Conservation (phyloP, 2,888 invertebrate genomes). For the Labia minor region DNA sequence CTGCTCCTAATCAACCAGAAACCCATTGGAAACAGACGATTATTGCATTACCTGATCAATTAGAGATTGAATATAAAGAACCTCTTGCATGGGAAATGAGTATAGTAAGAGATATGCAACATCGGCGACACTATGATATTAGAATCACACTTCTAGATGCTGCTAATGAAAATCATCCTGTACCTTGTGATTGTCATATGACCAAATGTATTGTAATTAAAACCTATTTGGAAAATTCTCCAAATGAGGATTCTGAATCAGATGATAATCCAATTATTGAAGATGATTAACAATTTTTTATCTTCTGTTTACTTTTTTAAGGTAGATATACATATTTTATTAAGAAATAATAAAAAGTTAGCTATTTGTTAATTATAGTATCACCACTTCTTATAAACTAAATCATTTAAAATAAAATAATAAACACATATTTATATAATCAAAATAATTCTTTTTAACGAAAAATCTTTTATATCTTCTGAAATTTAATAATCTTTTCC, state of each 20-base stretch:
- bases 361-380: too few species aligned
- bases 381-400: too few species aligned
- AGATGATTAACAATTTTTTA: background rate
- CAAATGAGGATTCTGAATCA: conserved; percentile 31
- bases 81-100: conserved; percentile 59
- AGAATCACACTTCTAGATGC: conserved; percentile 59
- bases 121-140: conserved; percentile 53
- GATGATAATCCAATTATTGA: background rate
- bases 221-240: conserved; percentile 44
- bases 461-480: too few species aligned
- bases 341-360: too few species aligned
- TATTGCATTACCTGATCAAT: conserved; percentile 59
- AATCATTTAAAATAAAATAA: too few species aligned
- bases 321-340: too few species aligned
- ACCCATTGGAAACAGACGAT: conserved; percentile 69
- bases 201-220: conserved; percentile 67
- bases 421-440: too few species aligned
- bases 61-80: conserved; percentile 46
- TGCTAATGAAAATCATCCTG: conserved; percentile 56
- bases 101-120: conserved; percentile 43
- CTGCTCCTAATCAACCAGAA: conserved; percentile 43
- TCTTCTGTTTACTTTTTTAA: background rate
- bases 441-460: too few species aligned
- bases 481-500: too few species aligned
- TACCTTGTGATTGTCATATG: conserved; percentile 65